Percentiles rank a stretch among this genome's conserved stretches.
Evolutionary conservation across 2,797 vertebrate genomes (phyloP).

Genomic region (Epinephelus malabaricus): DNA sequence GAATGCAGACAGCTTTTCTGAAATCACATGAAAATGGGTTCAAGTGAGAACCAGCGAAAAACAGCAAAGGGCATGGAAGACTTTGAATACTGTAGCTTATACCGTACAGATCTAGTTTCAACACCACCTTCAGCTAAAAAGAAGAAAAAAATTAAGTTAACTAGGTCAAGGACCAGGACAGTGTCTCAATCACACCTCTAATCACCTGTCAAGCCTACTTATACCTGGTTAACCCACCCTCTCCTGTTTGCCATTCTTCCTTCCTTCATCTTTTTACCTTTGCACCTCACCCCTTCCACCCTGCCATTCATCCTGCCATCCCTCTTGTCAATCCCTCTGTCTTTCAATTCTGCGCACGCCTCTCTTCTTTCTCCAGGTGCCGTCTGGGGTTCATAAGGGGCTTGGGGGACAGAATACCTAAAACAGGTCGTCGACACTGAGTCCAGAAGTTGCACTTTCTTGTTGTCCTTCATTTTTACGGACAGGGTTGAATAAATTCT

Average conservation of each 20-base stretch:
- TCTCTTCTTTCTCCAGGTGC: background rate
- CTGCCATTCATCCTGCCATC: background rate
- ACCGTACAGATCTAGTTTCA: no score
- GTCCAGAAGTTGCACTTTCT: no score
- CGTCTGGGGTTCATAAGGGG: background rate
- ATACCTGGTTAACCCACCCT: background rate
- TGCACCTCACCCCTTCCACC: background rate
- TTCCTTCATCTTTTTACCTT: background rate
- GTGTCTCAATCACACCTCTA: background rate
- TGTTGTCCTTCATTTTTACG: no score
- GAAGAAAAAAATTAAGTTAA: no score
- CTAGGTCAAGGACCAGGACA: background rate
- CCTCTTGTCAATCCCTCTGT: background rate
- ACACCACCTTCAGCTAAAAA: no score
- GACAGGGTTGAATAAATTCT: no score
- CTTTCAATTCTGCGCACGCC: background rate
- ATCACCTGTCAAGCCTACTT: background rate
- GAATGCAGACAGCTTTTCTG: conserved; percentile 21
- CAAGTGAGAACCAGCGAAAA: background rate
- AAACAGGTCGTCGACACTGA: no score
- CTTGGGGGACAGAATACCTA: background rate
- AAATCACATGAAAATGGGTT: conserved; percentile 7
- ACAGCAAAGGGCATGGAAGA: no score
- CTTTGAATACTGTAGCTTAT: no score
- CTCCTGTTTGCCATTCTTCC: background rate